phyloP scores from a whole-genome alignment of 2,113 vertebrate genomes.

The Sarotherodon lohbergeri region DNA sequence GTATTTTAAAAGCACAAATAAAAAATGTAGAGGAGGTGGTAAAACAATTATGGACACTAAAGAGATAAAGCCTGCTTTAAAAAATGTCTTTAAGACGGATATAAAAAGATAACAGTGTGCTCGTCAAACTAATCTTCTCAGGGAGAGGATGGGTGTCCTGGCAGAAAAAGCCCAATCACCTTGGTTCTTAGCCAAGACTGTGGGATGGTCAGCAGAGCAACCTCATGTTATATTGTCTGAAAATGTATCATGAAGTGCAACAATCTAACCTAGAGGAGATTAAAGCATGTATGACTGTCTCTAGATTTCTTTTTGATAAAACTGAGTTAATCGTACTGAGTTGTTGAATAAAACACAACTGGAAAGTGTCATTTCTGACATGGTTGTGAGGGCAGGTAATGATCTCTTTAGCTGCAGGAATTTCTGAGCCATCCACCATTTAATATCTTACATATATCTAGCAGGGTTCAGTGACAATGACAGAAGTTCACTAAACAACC shows the following conservation, averaged over 20 bases:
- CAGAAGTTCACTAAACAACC: not conserved
- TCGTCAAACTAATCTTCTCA: not conserved
- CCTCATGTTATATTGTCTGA: not conserved
- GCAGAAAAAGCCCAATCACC: not conserved
- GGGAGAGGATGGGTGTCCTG: not conserved
- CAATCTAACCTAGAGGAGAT: not conserved
- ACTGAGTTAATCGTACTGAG: not conserved
- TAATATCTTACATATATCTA: not conserved
- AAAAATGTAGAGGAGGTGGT: not conserved
- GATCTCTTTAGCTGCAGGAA: not conserved
- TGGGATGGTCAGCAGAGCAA: not conserved
- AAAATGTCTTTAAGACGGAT: not conserved
- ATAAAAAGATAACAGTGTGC: not conserved
- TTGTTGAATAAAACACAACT: not conserved
- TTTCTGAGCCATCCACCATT: not conserved
- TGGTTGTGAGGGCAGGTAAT: not conserved
- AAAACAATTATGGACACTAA: not conserved
- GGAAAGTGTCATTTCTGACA: rapidly evolving
- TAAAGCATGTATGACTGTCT: not conserved
- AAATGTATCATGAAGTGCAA: not conserved
- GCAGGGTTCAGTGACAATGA: not conserved
- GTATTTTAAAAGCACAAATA: not conserved
- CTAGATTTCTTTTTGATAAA: not conserved
- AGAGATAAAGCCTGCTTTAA: not conserved
- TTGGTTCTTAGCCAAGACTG: not conserved